Evolutionary conservation across 2,113 vertebrate genomes (phyloP), one percentile per base, ranked within the genome.

Genomic region (Glaucidium brasilianum): DNA sequence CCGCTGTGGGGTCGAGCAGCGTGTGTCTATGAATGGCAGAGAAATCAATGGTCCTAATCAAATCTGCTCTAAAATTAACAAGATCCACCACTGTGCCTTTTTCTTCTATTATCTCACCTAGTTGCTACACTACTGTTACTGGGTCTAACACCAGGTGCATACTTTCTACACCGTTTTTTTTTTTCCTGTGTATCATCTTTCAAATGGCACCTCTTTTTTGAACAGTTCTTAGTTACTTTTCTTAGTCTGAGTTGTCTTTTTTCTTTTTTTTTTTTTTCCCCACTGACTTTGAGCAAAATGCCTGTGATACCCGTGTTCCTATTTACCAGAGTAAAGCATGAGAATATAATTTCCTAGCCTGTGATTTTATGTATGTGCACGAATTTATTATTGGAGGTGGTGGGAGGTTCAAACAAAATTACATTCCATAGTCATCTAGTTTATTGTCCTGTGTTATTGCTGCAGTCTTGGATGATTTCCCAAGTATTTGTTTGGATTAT

Each of bases 31-130:
- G 32, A n/a, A 35, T 6, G 11, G 77, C 12, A 9, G 55, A 21
- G 60, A 41, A 45, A 41, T 20, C 43, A 45, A 85, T 74, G 39
- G 59, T 76, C 77, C 76, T 78, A 68, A 95, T 96, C 84, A 67
- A 9, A 85, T 82, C 75, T 90, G 47, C 88, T 68, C 17, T 88
- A 93, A 78, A 93, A 95, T 74, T 95, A 85, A 95, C 90, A 67
- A 90, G 91, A 91, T 94, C 66, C 82, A 87, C 94, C 84, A 76
- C 87, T 71, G 66, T 82, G 91, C 68, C 92, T 49, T 53, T 34
- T 59, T 18, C 18, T 50, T 32, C 25, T 55, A 1, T 41, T 59
- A 16, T 9, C 64, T 71, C 56, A 21, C 34, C 37, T 34, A 7
- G 21, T 17, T 49, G 30, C 47, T 26, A 10, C 20, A 6, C 30